A percentile compares a stretch with the other conserved stretches of the same genome.
Evolutionary conservation across 2,888 invertebrate species (phyloP).

Genomic region (Polyommatus icarus): DNA sequence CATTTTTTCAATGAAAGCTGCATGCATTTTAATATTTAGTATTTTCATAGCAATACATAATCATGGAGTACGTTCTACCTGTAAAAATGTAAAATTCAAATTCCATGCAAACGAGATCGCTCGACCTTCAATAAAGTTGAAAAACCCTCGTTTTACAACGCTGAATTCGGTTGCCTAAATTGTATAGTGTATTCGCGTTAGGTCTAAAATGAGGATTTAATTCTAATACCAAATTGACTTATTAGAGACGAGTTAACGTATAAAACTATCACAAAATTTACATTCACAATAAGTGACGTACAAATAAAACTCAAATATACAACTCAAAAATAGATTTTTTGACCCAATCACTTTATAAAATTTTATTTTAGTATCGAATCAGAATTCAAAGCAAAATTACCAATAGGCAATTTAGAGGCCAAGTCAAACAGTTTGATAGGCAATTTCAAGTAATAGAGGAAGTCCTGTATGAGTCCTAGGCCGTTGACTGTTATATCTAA

Average conservation of each 20-base stretch:
- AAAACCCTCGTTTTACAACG: not conserved
- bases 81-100: constrained; percentile 3
- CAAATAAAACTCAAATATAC: not conserved
- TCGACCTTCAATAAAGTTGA: constrained; percentile 6
- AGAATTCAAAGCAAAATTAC: not conserved
- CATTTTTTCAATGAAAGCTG: not conserved
- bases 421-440: constrained; percentile 8
- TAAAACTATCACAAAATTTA: not conserved
- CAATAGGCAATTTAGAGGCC: not conserved
- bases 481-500: constrained; percentile 25
- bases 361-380: not conserved
- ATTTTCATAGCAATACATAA: constrained; percentile 3
- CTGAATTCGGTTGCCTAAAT: constrained; percentile 3
- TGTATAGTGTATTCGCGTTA: not conserved
- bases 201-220: not conserved
- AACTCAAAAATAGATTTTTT: too few relatives aligned
- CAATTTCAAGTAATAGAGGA: constrained; percentile 28
- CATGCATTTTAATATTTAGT: not conserved
- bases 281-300: not conserved
- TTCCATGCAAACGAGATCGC: not conserved
- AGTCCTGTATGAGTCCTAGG: constrained; percentile 23
- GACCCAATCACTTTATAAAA: too few relatives aligned
- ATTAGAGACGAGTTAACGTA: not conserved
- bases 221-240: too few relatives aligned
- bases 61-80: not conserved